Evolutionary conservation across 37 sponge, comb jelly and placozoan genomes (phyloP), one percentile per base, ranked within the genome.

Genomic region (Chondrilla cf. caribensis): DNA sequence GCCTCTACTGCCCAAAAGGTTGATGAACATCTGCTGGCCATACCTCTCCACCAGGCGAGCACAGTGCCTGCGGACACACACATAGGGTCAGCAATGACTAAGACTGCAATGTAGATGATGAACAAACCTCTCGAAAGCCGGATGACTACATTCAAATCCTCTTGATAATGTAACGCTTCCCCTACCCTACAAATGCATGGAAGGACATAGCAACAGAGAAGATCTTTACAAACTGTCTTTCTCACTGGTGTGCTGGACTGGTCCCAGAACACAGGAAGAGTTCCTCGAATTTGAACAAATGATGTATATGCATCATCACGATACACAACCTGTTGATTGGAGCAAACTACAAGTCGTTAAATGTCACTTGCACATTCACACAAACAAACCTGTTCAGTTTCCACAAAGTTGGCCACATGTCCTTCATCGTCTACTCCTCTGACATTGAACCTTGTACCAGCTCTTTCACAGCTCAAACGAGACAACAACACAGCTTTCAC

Each of bases 181-280:
- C 2, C 76, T 37, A 9, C 76, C 76, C 80, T 58, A 54, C 2
- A 57, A n/a, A n/a, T n/a, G n/a, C 54, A 42, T 15, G 35, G 33
- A 67, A 24, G 18, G 33, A 19, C 11, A 67, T 29, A 67, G 35
- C 22, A n/a, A n/a, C n/a, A n/a, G n/a, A n/a, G n/a, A n/a, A 51
- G 31, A 79, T 31, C 37, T 32, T 36, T 31, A 54, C 35, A 0
- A 58, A 11, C 58, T 1, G 58, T 42, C 25, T 2, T 9, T 21
- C 77, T 75, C n/a, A 87, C 94, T 82, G 89, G 94, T 15, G 94
- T 81, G 4, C 93, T 93, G 7, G 91, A 71, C 78, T 99, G 99
- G 35, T 96, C 91, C 99, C 99, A 99, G 86, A 99, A 99, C 54
- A 99, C 89, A 25, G 99, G 99, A 5, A 99, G 93, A 33, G 92